Base-by-base conservation (phyloP, 1,140 invertebrate species). In the Drosophila takahashii region DNA sequence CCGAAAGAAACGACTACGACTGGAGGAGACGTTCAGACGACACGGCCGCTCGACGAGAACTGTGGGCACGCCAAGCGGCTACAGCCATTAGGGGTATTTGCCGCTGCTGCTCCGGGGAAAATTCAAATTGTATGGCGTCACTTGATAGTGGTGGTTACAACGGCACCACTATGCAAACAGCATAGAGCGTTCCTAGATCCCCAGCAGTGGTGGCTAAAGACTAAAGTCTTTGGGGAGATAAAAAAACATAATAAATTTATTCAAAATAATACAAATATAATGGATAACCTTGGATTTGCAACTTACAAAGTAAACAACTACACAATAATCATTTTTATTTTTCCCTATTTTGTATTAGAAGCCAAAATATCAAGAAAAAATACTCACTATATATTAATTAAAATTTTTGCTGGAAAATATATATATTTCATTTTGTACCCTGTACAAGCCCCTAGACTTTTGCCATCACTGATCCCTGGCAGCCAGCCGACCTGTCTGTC, bases 111-210 rank as follows among this genome's bases (percentile, higher is more conserved):
- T 18, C 37, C 53, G 59, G 70, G 56, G 48, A 73, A 71, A 77
- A 84, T 80, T 89, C 60, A 70, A 90, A 87, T 80, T 80, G 58
- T 66, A 69, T 80, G 81, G 77, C 81, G 81, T 85, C 81, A 81
- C 72, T 84, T 64, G 47, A 36, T 50, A 48, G 51, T 57, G 77
- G 73, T 86, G 77, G 77, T 85, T 64, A 77, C 57, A 60, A 22
- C n/a, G n/a, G 45, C 66, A 26, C 27, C 66, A 26, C 27, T 29
- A 44, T 47, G 51, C 56, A 74, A 15, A 41, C 22, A 32, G 2
- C 27, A 51, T 9, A 36, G n/a, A 36, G 64, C 60, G 9, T 44
- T 52, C 10, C n/a, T 16, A 64, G 65, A 70, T 70, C 66, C 51
- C 34, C 0, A 42, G 15, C 27, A 51, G 36, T 58, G 36, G 39